Evolutionary conservation across 2,113 vertebrate species (phyloP).

Genomic region (Pleuronectes platessa): DNA sequence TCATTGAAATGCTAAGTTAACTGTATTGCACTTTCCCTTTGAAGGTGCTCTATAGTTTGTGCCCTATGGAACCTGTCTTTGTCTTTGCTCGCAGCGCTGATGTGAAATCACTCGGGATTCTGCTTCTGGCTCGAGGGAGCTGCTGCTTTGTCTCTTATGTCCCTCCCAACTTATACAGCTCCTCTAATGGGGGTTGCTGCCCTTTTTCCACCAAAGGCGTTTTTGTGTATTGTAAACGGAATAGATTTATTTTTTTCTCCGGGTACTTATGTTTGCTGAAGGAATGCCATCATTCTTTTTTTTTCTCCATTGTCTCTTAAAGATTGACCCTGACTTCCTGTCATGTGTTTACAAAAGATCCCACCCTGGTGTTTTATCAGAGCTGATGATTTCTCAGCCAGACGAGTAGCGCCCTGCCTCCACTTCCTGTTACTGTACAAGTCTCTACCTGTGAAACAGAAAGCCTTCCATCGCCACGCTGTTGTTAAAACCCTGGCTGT

Average conservation of each 20-base stretch:
- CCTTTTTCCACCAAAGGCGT: slow-evolving; percentile 42
- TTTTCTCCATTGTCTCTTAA: slow-evolving; percentile 44
- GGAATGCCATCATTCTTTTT: slow-evolving; percentile 33
- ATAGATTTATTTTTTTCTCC: slow-evolving; percentile 7
- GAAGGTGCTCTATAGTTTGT: slow-evolving; percentile 45
- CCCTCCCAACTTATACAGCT: slow-evolving; percentile 30
- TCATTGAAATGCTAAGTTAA: slow-evolving; percentile 75
- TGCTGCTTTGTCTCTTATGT: slow-evolving; percentile 57
- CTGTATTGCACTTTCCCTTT: slow-evolving; percentile 51
- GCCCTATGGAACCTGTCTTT: slow-evolving; percentile 52
- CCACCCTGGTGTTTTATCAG: slow-evolving; percentile 56
- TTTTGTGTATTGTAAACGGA: slow-evolving; percentile 26
- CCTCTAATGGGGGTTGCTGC: slow-evolving; percentile 46
- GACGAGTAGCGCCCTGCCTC: slow-evolving; percentile 6
- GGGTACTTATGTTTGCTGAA: slow-evolving; percentile 27
- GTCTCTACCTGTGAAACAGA: slow-evolving; percentile 63
- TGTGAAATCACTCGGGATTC: slow-evolving; percentile 53
- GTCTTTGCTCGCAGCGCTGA: slow-evolving; percentile 54
- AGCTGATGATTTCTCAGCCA: slow-evolving; percentile 32
- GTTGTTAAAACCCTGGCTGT: slow-evolving; percentile 60
- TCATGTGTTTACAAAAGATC: slow-evolving; percentile 38
- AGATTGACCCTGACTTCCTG: slow-evolving; percentile 34
- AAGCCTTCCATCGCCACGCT: slow-evolving; percentile 27
- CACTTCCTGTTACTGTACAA: slow-evolving; percentile 58
- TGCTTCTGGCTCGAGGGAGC: slow-evolving; percentile 38